Base-by-base conservation (phyloP, 2,797 vertebrate species). In the Buceros bicornis region DNA sequence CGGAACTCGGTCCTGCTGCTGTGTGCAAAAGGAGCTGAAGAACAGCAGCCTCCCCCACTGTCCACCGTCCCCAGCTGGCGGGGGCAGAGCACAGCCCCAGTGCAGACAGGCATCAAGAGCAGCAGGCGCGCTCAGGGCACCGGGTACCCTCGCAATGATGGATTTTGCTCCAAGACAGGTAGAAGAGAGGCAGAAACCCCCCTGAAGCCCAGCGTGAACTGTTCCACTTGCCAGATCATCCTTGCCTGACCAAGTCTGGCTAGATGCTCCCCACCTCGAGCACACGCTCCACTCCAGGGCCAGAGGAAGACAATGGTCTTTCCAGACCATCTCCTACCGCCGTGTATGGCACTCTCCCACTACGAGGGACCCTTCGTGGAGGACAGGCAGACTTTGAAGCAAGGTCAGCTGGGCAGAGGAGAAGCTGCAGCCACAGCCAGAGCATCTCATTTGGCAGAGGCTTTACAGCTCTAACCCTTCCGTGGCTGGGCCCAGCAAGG, bases 11-110 rank as follows among this genome's bases (percentile, higher is more conserved):
- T 31, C 20, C 60, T 71, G 51, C 67, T 82, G 29, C 64, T 65
- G 28, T 15, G 26, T 24, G 37, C 45, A 48, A 48, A 62, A 24
- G 14, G 16, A 77, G 28, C 60, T 26, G 66, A 61, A 72, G 61
- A 29, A 40, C 21, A 33, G 43, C 4, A 0, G 29, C 28, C 73
- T 45, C 11, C 40, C 5, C 24, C 28, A 0, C 0, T 0, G 9
- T 83, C 21, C 45, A 78, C 57, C 43, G 40, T 60, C 15, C 24
- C 31, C 25, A 79, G 48, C 53, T 47, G 43, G n/a, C 40, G 24
- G 43, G 65, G 66, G 43, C 43, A 19, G 13, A 65, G 37, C 56
- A 86, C 28, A 22, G 33, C 71, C 45, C 51, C 72, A 31, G 19
- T 7, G 5, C 3, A 0, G 35, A 43, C 9, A 18, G 48, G 48